phyloP scores from a whole-genome alignment of 2,888 invertebrate species.

The Nemotelus nigrinus region DNA sequence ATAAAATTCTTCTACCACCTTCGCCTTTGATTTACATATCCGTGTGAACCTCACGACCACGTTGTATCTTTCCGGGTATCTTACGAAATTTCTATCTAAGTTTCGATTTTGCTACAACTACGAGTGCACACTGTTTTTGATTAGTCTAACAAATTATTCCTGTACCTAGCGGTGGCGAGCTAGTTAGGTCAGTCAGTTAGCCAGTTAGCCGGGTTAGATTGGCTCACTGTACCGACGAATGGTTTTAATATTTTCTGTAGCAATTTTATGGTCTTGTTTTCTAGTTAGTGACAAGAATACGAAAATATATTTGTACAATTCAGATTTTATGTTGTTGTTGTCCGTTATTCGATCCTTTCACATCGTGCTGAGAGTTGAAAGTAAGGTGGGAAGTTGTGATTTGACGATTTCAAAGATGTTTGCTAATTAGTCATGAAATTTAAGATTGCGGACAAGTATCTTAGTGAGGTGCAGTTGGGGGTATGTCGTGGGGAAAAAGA shows the following conservation, averaged over 20 bases:
- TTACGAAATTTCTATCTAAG: slow-evolving; percentile 22
- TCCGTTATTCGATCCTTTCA: slow-evolving; percentile 27
- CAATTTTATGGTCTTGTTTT: slow-evolving; percentile 36
- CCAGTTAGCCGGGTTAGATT: background rate
- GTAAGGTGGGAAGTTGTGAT: slow-evolving; percentile 8
- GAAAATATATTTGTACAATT: background rate
- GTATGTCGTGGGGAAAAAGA: no score
- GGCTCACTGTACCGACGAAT: background rate
- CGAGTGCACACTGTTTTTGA: slow-evolving; percentile 26
- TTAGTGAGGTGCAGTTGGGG: no score
- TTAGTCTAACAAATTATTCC: slow-evolving; percentile 35
- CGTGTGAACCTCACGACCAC: slow-evolving; percentile 21
- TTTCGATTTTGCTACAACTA: background rate
- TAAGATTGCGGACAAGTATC: background rate
- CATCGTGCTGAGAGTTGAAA: slow-evolving; percentile 2
- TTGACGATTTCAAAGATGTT: slow-evolving; percentile 24
- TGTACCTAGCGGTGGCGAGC: no score
- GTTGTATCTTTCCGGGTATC: background rate
- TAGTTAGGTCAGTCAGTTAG: background rate
- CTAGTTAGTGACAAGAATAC: slow-evolving; percentile 26
- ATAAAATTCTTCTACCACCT: background rate
- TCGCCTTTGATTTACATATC: slow-evolving; percentile 7
- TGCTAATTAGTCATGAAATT: slow-evolving; percentile 29
- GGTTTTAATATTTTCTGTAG: slow-evolving; percentile 26
- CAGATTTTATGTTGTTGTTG: no score